Evolutionary conservation across 1,140 invertebrate genomes (phyloP), one percentile per base, ranked within the genome.

Genomic region (Platyscapa corneri): DNA sequence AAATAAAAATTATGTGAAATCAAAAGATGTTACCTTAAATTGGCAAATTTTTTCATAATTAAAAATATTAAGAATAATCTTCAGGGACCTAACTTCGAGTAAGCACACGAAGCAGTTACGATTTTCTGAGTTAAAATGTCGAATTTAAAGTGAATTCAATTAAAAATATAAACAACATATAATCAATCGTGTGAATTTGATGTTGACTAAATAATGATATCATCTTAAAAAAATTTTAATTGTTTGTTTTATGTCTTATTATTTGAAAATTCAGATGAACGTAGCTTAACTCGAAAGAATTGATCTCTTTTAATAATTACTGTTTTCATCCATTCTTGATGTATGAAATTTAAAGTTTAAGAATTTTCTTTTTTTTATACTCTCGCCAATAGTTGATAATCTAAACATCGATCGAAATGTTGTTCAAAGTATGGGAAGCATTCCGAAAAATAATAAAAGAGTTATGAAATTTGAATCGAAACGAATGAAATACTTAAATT

Each of bases 291-390:
- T 80, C 39, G 49, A 85, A 34, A 74, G 64, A 70, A 70, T 80
- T 49, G 49, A 85, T 85, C 78, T 85, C 70, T 82, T 60, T 46
- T 78, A 79, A 79, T 64, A 79, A 85, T 46, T 70, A 74, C 37
- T 70, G 39, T 72, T 42, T 84, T n/a, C 60, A 79, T 72, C 46
- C 30, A 64, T 30, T 79, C 37, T 60, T 14, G 10, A 60, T 3
- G 27, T 27, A 60, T 60, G 5, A 60, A 60, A 60, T 20, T 3
- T 46, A 7, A 7, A 56, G 18, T 20, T 6, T 56, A 6, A 20
- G 10, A 56, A 34, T 34, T 46, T 42, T 23, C 20, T 72, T 49
- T 18, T 83, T 46, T 32, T 65, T 75, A 74, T 34, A 53, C 76
- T 86, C 39, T 77, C 64, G 39, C 53, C 34, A 23, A 39, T 67